Evolutionary conservation across 2,113 vertebrate genomes (phyloP).

Genomic region (Nymphicus hollandicus): DNA sequence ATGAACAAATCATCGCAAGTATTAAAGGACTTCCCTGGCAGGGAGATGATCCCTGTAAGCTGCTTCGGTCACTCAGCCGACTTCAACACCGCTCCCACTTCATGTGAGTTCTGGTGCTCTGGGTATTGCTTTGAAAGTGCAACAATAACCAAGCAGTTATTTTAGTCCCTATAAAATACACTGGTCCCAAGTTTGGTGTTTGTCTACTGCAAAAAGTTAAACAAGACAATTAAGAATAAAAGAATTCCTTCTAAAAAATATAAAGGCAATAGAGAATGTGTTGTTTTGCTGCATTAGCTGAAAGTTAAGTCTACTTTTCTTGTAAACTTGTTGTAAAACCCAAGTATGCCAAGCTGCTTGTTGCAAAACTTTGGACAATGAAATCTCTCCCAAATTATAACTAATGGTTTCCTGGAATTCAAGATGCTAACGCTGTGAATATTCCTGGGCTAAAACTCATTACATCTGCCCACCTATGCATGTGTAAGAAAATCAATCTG

Average conservation of each 20-base stretch:
- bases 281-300: neutral
- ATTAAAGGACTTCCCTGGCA: conserved; percentile 96
- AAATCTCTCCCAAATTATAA: neutral
- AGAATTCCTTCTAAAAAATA: neutral
- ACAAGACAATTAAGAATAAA: neutral
- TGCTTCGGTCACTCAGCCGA: conserved; percentile 89
- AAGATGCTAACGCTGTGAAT: neutral
- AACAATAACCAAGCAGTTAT: conserved; percentile 19
- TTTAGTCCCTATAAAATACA: neutral
- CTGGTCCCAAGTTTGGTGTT: neutral
- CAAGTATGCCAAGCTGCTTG: neutral
- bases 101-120: conserved; percentile 84
- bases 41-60: conserved; percentile 90
- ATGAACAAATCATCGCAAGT: conserved; percentile 95
- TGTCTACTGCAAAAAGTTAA: neutral
- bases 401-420: neutral
- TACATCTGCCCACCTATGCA: neutral
- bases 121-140: conserved; percentile 17
- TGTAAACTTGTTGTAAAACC: neutral
- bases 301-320: neutral
- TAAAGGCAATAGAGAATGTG: neutral
- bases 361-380: neutral
- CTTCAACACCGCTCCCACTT: conserved; percentile 85
- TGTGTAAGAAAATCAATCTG: neutral
- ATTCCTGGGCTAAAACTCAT: neutral